phyloP scores from a whole-genome alignment of 1,140 invertebrate species.

The Lucilia cuprina region DNA sequence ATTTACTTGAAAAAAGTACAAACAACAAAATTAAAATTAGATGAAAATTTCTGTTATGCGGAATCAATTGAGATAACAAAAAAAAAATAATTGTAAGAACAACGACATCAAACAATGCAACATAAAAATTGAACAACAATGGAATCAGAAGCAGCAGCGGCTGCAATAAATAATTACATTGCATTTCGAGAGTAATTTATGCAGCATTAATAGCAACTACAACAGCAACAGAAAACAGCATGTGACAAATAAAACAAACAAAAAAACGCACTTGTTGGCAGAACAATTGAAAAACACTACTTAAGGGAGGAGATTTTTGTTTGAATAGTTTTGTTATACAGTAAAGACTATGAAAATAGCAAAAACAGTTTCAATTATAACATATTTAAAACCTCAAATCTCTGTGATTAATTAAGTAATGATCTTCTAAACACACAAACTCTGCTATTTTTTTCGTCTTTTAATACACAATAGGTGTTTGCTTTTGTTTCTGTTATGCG shows the following conservation, averaged over 20 bases:
- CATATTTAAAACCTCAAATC: too few relatives aligned
- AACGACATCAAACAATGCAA: constrained; percentile 34
- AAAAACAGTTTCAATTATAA: background rate
- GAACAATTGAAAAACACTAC: background rate
- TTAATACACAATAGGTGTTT: background rate
- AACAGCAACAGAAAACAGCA: too few relatives aligned
- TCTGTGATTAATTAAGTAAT: too few relatives aligned
- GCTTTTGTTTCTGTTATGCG: background rate
- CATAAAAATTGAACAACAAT: constrained; percentile 6
- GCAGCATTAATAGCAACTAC: background rate
- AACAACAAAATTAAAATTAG: constrained; percentile 19
- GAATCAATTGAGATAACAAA: background rate
- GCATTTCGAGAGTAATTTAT: background rate
- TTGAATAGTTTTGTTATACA: background rate
- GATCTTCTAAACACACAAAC: too few relatives aligned
- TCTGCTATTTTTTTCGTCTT: background rate
- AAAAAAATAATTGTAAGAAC: constrained; percentile 32
- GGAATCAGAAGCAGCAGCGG: background rate
- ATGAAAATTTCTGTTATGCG: constrained; percentile 34
- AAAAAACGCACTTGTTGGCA: background rate
- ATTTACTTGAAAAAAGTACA: background rate
- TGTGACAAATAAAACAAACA: too few relatives aligned
- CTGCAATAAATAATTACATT: background rate
- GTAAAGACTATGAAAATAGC: background rate
- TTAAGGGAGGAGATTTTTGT: constrained; percentile 4